Conservation (phyloP, 2,113 vertebrate species). For the Ondatra zibethicus region DNA sequence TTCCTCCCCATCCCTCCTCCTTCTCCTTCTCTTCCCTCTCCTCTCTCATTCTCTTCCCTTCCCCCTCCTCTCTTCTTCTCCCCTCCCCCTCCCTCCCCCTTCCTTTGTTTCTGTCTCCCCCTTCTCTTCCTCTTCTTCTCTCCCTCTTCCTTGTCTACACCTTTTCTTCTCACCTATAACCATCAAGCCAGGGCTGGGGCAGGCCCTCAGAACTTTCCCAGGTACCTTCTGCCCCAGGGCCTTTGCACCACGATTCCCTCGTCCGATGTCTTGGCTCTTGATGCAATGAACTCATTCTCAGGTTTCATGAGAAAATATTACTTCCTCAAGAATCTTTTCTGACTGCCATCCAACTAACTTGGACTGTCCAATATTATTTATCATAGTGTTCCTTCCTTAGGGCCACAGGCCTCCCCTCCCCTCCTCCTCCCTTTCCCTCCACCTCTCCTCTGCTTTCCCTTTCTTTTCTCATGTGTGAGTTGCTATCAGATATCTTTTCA, state of each 20-base stretch:
- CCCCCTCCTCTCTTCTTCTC: neutral
- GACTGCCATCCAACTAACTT: neutral
- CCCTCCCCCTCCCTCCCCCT: fast-evolving
- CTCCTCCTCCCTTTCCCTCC: too few species aligned
- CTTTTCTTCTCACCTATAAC: neutral
- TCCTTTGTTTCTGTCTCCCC: too few species aligned
- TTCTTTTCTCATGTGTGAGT: neutral
- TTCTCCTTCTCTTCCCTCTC: too few species aligned
- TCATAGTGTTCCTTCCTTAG: neutral
- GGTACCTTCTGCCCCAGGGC: neutral
- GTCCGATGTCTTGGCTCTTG: neutral
- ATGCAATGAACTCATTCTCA: neutral
- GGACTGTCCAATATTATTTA: neutral
- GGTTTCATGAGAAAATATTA: neutral
- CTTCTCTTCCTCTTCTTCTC: too few species aligned
- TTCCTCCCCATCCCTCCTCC: neutral
- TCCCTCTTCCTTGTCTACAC: neutral
- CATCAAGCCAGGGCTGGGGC: too few species aligned
- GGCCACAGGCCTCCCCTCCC: neutral
- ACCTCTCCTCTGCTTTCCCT: fast-evolving
- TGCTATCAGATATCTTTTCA: neutral
- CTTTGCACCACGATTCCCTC: neutral
- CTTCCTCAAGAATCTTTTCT: neutral
- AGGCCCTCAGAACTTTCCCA: neutral
- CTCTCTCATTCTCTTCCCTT: neutral